Evolutionary conservation across 2,888 invertebrate genomes (phyloP).

Genomic region (Phengaris alcon): DNA sequence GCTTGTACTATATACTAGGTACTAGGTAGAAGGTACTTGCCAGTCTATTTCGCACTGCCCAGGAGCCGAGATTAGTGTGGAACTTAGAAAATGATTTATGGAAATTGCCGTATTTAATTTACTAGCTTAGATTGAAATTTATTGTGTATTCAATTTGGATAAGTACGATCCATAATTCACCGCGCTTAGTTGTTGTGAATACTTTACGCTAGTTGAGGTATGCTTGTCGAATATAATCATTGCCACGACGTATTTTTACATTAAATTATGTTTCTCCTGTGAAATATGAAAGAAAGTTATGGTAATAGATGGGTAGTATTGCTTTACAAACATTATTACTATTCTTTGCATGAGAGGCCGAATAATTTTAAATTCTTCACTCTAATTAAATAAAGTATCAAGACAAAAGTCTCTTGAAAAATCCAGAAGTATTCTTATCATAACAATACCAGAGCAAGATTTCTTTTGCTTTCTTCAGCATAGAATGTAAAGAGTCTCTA

Average conservation of each 20-base stretch:
- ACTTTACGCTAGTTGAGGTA: background rate
- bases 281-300: background rate
- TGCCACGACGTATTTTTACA: background rate
- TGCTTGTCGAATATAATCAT: background rate
- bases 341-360: background rate
- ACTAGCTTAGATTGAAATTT: conserved; percentile 21
- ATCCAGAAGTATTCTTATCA: background rate
- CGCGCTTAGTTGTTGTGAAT: conserved; percentile 5
- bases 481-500: background rate
- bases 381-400: too few species aligned
- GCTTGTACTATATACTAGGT: background rate
- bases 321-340: background rate
- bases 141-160: conserved; percentile 18
- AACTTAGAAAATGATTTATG: conserved; percentile 21
- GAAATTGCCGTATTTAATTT: conserved; percentile 18
- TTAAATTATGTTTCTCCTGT: background rate
- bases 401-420: too few species aligned
- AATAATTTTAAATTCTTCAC: too few species aligned
- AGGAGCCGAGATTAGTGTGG: conserved; percentile 10
- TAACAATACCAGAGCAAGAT: background rate
- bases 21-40: background rate
- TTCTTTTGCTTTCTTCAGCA: background rate
- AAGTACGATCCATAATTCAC: conserved; percentile 15
- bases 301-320: background rate
- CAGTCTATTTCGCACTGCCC: conserved; percentile 8